A percentile compares a stretch with the other conserved stretches of the same genome.
These are phyloP conservation scores for Chloebia gouldiae DNA, from an alignment of 2,113 vertebrate genomes.

Conservation along the genomic window DNA sequence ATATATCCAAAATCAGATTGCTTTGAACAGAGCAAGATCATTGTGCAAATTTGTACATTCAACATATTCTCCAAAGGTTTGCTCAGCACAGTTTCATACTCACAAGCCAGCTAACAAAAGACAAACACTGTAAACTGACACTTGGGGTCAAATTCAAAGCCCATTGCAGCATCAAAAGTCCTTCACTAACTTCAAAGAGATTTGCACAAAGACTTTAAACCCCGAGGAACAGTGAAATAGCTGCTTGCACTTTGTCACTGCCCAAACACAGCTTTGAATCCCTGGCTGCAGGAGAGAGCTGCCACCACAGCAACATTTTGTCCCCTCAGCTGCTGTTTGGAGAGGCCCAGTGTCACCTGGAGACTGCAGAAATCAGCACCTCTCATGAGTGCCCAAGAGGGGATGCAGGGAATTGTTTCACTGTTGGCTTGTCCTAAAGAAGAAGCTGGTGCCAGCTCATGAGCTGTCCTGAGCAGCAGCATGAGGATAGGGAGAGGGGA, in stretches of 20 bases:
- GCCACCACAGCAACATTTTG: not conserved
- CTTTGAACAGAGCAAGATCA: not conserved
- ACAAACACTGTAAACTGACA: not conserved
- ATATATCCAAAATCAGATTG: not conserved
- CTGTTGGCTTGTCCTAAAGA: not conserved
- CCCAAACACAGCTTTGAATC: not conserved
- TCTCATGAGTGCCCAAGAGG: not conserved
- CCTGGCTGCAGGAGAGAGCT: accelerated
- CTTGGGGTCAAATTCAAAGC: not conserved
- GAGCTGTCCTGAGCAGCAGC: not conserved
- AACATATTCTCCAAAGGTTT: not conserved
- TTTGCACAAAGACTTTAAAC: not conserved
- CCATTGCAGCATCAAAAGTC: not conserved
- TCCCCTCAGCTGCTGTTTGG: not conserved
- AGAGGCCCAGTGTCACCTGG: not conserved
- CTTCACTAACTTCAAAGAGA: not conserved
- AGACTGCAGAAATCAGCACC: accelerated
- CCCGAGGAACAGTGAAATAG: not conserved
- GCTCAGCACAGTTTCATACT: not conserved
- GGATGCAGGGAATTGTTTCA: not conserved
- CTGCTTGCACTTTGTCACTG: not conserved
- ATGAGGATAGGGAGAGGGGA: not conserved
- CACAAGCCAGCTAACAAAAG: not conserved
- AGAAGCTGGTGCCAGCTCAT: not conserved
- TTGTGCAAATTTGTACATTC: not conserved